Percentiles rank a stretch among this genome's conserved stretches.
These are phyloP conservation scores for Cryptus viduatorius DNA, from an alignment of 2,888 invertebrate genomes.

Conservation along the genomic window DNA sequence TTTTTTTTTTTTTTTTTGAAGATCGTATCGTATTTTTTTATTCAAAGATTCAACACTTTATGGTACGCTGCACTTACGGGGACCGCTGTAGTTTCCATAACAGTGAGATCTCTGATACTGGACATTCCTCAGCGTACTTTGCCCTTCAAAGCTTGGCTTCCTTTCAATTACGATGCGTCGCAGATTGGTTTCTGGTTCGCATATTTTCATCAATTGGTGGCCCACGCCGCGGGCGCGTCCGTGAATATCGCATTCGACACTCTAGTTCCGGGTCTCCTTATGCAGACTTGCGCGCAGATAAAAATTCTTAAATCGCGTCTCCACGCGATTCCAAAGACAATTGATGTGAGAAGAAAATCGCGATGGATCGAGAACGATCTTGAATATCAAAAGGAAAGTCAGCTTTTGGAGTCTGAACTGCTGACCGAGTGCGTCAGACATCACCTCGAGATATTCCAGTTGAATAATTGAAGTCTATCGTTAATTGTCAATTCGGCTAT, in stretches of 20 bases:
- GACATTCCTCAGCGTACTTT: conserved; percentile 46
- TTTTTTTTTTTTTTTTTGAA: conserved; percentile 11
- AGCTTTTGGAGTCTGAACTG: conserved; percentile 42
- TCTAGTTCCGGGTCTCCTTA: conserved; percentile 72
- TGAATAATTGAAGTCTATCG: neutral
- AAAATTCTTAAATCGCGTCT: conserved; percentile 75
- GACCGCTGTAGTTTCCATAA: conserved; percentile 22
- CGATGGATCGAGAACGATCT: neutral
- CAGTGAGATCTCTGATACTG: conserved; percentile 46
- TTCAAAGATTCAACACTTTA: conserved; percentile 40
- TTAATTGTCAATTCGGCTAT: neutral
- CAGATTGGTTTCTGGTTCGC: conserved; percentile 27
- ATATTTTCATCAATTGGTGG: conserved; percentile 63
- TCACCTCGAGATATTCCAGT: conserved; percentile 65
- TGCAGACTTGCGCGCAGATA: conserved; percentile 73
- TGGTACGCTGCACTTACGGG: conserved; percentile 48
- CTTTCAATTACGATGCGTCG: conserved; percentile 59
- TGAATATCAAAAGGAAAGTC: neutral
- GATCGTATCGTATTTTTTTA: conserved; percentile 14
- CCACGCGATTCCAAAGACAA: conserved; percentile 17
- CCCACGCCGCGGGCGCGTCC: conserved; percentile 29
- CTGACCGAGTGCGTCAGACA: conserved; percentile 55
- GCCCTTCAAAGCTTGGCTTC: conserved; percentile 68
- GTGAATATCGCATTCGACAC: conserved; percentile 76
- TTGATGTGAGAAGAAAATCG: conserved; percentile 42